Base-by-base conservation (phyloP, 2,888 invertebrate genomes). In the Brachypalpus laphriformis region DNA sequence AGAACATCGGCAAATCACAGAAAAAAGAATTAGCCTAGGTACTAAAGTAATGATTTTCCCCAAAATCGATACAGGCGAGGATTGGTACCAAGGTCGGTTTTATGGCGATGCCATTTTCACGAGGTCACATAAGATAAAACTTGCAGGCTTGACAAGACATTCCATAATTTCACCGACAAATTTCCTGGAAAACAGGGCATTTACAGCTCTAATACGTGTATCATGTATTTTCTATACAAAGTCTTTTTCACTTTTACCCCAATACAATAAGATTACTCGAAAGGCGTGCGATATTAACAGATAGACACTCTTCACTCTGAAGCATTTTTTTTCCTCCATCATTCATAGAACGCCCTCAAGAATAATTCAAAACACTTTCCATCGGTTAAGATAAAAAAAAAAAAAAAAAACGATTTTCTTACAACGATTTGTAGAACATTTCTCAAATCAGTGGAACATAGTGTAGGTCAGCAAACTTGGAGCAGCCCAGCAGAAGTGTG, bases 401-500 rank as follows among this genome's bases (percentile, higher is more conserved):
- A 63, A 56, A 40, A 49, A 14, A 76, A 76, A 77, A 1, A 18
- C 11, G 42, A 6, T 9, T 25, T 25, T 25, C 25, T 25, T 42
- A 71, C 71, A 77, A 82, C 77, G 71, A 78, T 63, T 80, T 74
- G 68, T 80, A 80, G 49, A 74, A 65, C 65, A 83, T 54, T 75
- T 63, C 57, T 51, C 51, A 80, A 63, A 83, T 63, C 70, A 57
- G 68, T 81, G 47, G 56, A 80, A 74, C 74, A 68, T 83, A 70
- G 81, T 83, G 83, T 83, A 83, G 83, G 83, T 83, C 83, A 83
- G 83, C 74, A 80, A 80, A 83, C 83, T 80, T 51, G n/a, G 63
- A 14, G 20, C 14, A 34, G 34, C 16, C 37, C 34, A n/a, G n/a
- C 61, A 8, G 6, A 3, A 2, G 3, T n/a, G n/a, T 11, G 18